Conservation (phyloP, 2,888 invertebrate genomes). For the Sarcophaga caerulescens region DNA sequence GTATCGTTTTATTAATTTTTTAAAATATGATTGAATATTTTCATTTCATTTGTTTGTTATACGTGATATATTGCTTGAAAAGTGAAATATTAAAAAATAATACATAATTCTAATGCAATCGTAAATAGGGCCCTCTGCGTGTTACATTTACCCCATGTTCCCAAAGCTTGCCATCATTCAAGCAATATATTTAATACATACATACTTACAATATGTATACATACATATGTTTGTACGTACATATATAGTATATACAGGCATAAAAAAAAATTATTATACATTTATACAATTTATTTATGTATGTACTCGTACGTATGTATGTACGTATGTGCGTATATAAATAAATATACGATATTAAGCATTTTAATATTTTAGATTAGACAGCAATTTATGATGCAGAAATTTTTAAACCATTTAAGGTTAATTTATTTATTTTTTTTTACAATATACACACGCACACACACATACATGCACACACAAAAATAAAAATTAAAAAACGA, state of each 20-base stretch:
- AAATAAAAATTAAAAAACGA: too few species aligned
- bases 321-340: not conserved
- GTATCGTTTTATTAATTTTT: too few species aligned
- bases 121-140: too few species aligned
- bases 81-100: too few species aligned
- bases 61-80: too few species aligned
- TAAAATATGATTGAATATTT: too few species aligned
- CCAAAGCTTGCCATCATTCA: too few species aligned
- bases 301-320: not conserved
- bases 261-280: not conserved
- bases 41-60: too few species aligned
- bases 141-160: too few species aligned
- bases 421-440: constrained; percentile 51
- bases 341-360: constrained; percentile 35
- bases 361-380: constrained; percentile 60
- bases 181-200: too few species aligned
- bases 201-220: not conserved
- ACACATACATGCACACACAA: too few species aligned
- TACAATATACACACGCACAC: not conserved
- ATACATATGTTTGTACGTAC: not conserved
- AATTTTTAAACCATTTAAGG: constrained; percentile 55
- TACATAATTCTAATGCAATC: too few species aligned
- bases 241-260: not conserved
- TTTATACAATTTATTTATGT: not conserved
- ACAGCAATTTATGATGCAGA: constrained; percentile 59